Evolutionary conservation across 2,797 vertebrate species (phyloP).

Genomic region (Arnoldichthys spilopterus): DNA sequence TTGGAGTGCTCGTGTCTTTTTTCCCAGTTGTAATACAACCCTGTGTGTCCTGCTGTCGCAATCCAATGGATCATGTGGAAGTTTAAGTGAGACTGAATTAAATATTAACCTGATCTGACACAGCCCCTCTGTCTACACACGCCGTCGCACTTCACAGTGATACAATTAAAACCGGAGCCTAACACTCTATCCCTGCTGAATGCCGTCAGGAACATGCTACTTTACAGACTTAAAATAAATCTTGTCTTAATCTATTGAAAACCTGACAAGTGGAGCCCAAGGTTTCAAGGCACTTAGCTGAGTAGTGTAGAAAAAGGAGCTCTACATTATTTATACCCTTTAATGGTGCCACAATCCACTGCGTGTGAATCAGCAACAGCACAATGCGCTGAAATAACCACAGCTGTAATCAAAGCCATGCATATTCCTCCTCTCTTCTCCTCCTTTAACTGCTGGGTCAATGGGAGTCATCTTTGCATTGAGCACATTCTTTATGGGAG

Average conservation of each 20-base stretch:
- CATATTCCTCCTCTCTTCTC: conserved; percentile 83
- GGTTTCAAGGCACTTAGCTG: conserved; percentile 98
- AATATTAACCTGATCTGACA: conserved; percentile 92
- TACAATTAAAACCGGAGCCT: conserved; percentile 93
- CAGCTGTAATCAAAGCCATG: conserved; percentile 94
- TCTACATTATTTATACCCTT: conserved; percentile 99
- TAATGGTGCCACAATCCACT: conserved; percentile 93
- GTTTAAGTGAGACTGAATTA: conserved; percentile 75
- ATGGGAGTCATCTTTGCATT: conserved; percentile 91
- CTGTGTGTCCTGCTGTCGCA: conserved; percentile 53
- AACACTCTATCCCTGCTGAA: conserved; percentile 90
- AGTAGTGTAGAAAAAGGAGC: conserved; percentile 87
- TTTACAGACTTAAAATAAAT: conserved; percentile 98
- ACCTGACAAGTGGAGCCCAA: conserved; percentile 96
- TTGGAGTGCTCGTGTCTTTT: conserved; percentile 58
- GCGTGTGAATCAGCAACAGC: conserved; percentile 88
- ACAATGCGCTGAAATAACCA: conserved; percentile 93
- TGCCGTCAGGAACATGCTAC: conserved; percentile 90
- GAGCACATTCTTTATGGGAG: conserved; percentile 83
- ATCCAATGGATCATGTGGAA: conserved; percentile 70
- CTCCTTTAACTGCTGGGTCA: conserved; percentile 90
- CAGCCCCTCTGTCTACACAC: conserved; percentile 65
- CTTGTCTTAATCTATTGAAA: conserved; percentile 98
- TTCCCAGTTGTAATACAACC: conserved; percentile 57
- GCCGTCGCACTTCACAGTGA: conserved; percentile 80